Evolutionary conservation across 2,797 vertebrate species (phyloP), one percentile per base, ranked within the genome.

Genomic region (Melanotaenia trifasciata): DNA sequence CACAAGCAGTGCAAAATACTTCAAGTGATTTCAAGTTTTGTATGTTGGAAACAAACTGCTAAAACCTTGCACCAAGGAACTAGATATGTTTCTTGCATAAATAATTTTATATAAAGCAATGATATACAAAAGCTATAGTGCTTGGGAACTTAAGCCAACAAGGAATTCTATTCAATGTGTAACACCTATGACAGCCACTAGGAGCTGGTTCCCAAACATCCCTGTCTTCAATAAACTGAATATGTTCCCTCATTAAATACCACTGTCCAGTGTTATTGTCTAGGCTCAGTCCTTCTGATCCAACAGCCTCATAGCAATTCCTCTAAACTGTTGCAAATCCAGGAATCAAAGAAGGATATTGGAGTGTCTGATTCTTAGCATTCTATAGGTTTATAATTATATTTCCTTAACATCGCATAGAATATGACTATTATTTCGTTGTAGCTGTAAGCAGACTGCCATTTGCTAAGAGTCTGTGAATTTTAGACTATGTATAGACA

Each of bases 21-120:
- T 43, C 50, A 51, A 43, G 28, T 47, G 22, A 4, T 54, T 68
- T 64, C 28, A 22, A 69, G 24, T 40, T 59, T 30, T 59, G 30
- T 16, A 47, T 57, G 36, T 45, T 51, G 1, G 0, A 36, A 12
- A n/a, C 14, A 54, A 74, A 75, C 64, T 58, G 60, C 3, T 0
- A 62, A 70, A 71, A 51, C 0, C 14, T 38, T 26, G 30, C 30
- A 5, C 5, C 36, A 60, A 56, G 0, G 14, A 32, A 35, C 24
- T 45, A 62, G 38, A 64, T 38, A 45, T 20, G 5, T 50, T 10
- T 63, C 40, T 18, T 43, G 9, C 20, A 24, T 45, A 5, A 45
- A 20, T 5, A 22, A 16, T 16, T 33, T 67, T 30, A 1, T 38
- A 20, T 38, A 26, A 24, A 36, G 38, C 0, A 18, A 18, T 8